phyloP scores from a whole-genome alignment of 1,140 invertebrate species.

The Euura lappo region DNA sequence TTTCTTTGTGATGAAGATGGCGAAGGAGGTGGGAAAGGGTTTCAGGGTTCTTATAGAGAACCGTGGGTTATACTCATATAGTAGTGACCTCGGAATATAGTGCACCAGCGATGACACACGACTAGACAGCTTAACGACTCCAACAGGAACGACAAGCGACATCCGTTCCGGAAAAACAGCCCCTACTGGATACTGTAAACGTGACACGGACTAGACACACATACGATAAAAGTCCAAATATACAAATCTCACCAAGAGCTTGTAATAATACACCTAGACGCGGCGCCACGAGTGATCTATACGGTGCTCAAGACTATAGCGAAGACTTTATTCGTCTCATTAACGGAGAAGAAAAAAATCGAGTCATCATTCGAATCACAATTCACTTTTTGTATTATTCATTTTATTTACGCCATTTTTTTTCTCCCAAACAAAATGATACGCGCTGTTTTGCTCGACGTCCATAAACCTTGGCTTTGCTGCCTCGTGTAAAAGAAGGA shows the following conservation, averaged over 20 bases:
- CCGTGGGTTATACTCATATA: background rate
- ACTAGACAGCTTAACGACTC: conserved; percentile 37
- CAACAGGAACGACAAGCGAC: conserved; percentile 29
- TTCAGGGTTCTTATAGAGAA: background rate
- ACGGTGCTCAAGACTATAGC: background rate
- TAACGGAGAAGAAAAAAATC: background rate
- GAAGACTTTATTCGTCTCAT: background rate
- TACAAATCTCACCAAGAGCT: background rate
- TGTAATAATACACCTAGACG: background rate
- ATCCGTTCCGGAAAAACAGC: conserved; percentile 33
- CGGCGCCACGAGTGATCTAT: background rate
- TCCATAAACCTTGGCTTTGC: background rate
- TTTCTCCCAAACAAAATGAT: no score
- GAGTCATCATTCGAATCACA: no score
- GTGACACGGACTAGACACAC: background rate
- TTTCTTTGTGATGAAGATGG: no score
- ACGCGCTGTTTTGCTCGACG: background rate
- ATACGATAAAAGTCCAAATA: conserved; percentile 9
- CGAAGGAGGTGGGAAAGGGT: background rate
- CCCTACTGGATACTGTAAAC: background rate
- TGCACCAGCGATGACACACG: conserved; percentile 25
- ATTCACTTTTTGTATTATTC: no score
- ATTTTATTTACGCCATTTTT: no score
- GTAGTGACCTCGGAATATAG: background rate
- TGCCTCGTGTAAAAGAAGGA: background rate